Percentiles rank a stretch among this genome's conserved stretches.
Evolutionary conservation across 2,888 invertebrate genomes (phyloP).

Genomic region (Nycteola revayana): DNA sequence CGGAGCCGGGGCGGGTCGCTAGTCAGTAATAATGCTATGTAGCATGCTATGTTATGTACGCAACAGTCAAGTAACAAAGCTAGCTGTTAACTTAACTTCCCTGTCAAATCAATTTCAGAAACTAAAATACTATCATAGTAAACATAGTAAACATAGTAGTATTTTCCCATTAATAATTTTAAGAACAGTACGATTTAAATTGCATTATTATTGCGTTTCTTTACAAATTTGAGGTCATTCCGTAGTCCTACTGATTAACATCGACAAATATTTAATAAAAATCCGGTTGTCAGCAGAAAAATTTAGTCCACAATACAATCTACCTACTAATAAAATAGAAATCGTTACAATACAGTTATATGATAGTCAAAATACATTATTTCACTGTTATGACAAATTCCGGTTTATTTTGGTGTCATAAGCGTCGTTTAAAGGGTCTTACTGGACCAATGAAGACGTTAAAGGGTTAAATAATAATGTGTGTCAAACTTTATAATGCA

Average conservation of each 20-base stretch:
- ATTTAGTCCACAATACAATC: slow-evolving; percentile 28
- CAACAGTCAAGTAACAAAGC: too few species aligned
- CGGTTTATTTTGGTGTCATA: slow-evolving; percentile 32
- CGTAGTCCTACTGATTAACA: slow-evolving; percentile 13
- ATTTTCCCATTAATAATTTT: too few species aligned
- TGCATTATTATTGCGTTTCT: too few species aligned
- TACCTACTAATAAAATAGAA: slow-evolving; percentile 37
- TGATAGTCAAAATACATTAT: slow-evolving; percentile 41
- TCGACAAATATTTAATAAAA: slow-evolving; percentile 23
- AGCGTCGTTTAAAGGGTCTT: slow-evolving; percentile 21
- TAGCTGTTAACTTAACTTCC: too few species aligned
- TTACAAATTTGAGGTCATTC: slow-evolving; percentile 18
- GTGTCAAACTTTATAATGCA: slow-evolving; percentile 9
- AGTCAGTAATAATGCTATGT: too few species aligned
- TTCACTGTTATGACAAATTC: slow-evolving; percentile 28
- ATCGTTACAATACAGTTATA: slow-evolving; percentile 41
- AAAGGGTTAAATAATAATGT: slow-evolving; percentile 13
- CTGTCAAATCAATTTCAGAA: too few species aligned
- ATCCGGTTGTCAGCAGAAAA: slow-evolving; percentile 32
- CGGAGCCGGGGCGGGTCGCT: too few species aligned
- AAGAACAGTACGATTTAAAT: too few species aligned
- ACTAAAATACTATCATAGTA: too few species aligned
- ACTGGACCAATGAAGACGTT: slow-evolving; percentile 15
- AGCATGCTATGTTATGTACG: too few species aligned
- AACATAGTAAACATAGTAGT: too few species aligned